Percentiles rank a stretch among this genome's conserved stretches.
Evolutionary conservation across 2,113 vertebrate species (phyloP).

Genomic region (Leiothrix lutea): DNA sequence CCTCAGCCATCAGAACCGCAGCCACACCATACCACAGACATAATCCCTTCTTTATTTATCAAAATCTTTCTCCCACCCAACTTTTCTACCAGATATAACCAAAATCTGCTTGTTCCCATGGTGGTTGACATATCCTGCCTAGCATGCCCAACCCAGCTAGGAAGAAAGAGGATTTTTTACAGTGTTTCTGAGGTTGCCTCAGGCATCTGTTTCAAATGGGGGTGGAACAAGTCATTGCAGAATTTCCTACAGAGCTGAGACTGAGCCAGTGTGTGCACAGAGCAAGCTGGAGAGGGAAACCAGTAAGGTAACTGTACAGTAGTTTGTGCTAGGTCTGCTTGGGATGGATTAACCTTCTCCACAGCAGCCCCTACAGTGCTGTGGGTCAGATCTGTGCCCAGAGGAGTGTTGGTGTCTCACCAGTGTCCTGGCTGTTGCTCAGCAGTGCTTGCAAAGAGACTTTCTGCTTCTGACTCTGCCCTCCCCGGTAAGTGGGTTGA

Average conservation of each 20-base stretch:
- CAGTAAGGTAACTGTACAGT: not conserved
- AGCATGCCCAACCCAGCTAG: not conserved
- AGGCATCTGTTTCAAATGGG: not conserved
- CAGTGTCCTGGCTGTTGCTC: not conserved
- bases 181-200: not conserved
- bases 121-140: not conserved
- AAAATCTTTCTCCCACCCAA: not conserved
- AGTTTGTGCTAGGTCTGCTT: not conserved
- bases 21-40: not conserved
- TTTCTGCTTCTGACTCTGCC: not conserved
- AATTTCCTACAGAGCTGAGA: not conserved
- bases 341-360: not conserved
- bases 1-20: not conserved
- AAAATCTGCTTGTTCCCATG: not conserved
- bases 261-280: not conserved
- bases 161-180: not conserved
- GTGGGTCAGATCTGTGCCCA: not conserved
- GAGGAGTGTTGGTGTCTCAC: not conserved
- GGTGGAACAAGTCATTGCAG: not conserved
- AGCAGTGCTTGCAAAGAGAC: not conserved
- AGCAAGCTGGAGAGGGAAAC: not conserved
- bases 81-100: not conserved
- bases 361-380: not conserved
- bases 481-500: fast-evolving
- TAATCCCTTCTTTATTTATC: not conserved